Evolutionary conservation across 2,888 invertebrate species (phyloP), one percentile per base, ranked within the genome.

Genomic region (Torymus texanus): DNA sequence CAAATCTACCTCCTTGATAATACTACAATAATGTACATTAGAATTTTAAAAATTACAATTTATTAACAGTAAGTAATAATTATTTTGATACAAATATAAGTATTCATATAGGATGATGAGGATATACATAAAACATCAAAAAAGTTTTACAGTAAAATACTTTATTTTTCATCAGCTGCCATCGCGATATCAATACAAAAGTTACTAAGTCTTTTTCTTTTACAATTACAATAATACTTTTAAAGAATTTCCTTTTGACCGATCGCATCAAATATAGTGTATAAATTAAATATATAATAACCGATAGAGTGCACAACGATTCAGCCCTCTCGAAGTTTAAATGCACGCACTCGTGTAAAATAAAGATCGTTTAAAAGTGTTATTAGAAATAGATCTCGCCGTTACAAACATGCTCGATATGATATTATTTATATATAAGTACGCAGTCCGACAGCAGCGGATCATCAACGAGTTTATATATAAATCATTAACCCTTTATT

Each of bases 111-210:
- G 14, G 51, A 66, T 41, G 50, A 51, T n/a, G 11, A 66, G 18
- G 12, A 12, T 8, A 41, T 41, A 41, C 10, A 41, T 41, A 41
- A 41, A 41, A 82, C 82, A 63, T 79, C 71, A 76, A 82, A 81
- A 3, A 14, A 53, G 5, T 75, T 79, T 63, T 84, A 85, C 82
- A 84, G 83, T 86, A 86, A 86, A 86, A 86, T 85, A 85, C 83
- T 85, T 85, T 84, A 85, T 85, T 84, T 82, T 71, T 77, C 75
- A 79, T 83, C 82, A 83, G 83, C 84, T 84, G 84, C 83, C 84
- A 81, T 85, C 83, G 80, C 81, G 65, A 84, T 82, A 81, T 82
- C 81, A 83, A 84, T 75, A 82, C 76, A 79, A 79, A 75, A 80
- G 73, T 79, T 73, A 51, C 78, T 72, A 53, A 81, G 63, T 80